Evolutionary conservation across 30 jellyfish, hydroid and myxozoan species (phyloP).

Genomic region (Turritopsis dohrnii): DNA sequence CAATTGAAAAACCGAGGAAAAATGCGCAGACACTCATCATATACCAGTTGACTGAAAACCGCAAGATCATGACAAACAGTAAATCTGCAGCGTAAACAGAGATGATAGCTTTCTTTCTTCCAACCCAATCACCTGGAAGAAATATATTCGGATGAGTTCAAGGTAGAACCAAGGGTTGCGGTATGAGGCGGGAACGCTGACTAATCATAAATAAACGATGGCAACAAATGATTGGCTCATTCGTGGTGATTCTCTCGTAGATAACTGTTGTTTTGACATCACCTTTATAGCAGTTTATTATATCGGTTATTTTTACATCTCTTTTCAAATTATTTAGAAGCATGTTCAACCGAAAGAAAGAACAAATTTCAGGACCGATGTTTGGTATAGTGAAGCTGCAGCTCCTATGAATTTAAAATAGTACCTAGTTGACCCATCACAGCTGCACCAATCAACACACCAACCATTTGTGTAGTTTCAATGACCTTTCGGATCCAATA

Average conservation of each 20-base stretch:
- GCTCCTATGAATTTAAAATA: background rate
- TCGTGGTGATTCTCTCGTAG: too few relatives aligned
- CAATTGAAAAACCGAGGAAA: conserved; percentile 28
- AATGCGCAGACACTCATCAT: conserved; percentile 33
- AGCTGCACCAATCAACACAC: conserved; percentile 31
- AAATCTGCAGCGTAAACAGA: conserved; percentile 7
- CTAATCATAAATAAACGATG: background rate
- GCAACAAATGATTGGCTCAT: too few relatives aligned
- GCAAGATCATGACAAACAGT: conserved; percentile 14
- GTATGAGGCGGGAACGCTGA: background rate
- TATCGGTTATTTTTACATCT: too few relatives aligned
- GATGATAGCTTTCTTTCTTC: conserved; percentile 24
- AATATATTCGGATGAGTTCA: too few relatives aligned
- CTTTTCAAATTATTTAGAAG: too few relatives aligned
- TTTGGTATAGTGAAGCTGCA: background rate
- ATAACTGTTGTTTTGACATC: too few relatives aligned
- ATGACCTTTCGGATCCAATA: conserved; percentile 29
- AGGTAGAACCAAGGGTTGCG: background rate
- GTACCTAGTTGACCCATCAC: conserved; percentile 29
- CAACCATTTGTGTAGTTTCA: conserved; percentile 35
- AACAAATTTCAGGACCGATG: too few relatives aligned
- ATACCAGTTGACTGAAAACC: conserved; percentile 35
- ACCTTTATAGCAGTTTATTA: too few relatives aligned
- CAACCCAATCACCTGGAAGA: conserved; percentile 32
- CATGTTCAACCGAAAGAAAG: too few relatives aligned